Evolutionary conservation across 2,113 vertebrate genomes (phyloP).

Genomic region (Aegypius monachus): DNA sequence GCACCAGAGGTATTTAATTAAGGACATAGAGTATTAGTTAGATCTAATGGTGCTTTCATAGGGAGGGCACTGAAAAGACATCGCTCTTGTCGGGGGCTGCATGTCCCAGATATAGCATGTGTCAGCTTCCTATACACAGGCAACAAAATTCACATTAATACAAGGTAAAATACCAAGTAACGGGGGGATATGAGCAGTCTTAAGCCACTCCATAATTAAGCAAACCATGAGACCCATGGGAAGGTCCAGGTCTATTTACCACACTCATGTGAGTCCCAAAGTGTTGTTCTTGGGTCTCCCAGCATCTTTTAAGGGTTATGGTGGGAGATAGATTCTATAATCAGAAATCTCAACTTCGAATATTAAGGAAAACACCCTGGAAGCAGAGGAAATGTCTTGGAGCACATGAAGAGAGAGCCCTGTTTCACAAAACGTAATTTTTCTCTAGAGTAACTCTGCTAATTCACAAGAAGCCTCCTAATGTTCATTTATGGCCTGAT

Average conservation of each 20-base stretch:
- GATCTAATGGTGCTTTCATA: not conserved
- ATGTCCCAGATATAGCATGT: not conserved
- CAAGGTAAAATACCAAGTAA: not conserved
- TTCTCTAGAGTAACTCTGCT: not conserved
- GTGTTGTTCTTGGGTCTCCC: not conserved
- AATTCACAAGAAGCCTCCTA: not conserved
- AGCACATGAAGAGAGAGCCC: not conserved
- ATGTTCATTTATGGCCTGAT: not conserved
- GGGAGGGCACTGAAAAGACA: not conserved
- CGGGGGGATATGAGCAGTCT: rapidly evolving
- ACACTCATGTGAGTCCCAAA: not conserved
- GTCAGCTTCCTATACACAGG: not conserved
- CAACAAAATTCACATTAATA: not conserved
- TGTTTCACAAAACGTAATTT: not conserved
- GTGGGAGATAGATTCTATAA: not conserved
- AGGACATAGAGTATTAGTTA: constrained; percentile 15
- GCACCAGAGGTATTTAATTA: constrained; percentile 61
- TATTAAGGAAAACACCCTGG: not conserved
- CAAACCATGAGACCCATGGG: not conserved
- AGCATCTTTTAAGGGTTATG: not conserved
- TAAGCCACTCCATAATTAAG: not conserved
- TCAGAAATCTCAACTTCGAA: not conserved
- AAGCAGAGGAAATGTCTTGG: not conserved
- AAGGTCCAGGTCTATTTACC: not conserved
- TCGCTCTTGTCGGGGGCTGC: rapidly evolving